phyloP scores from a whole-genome alignment of 2,797 vertebrate genomes.

The Rhinophrynus dorsalis region DNA sequence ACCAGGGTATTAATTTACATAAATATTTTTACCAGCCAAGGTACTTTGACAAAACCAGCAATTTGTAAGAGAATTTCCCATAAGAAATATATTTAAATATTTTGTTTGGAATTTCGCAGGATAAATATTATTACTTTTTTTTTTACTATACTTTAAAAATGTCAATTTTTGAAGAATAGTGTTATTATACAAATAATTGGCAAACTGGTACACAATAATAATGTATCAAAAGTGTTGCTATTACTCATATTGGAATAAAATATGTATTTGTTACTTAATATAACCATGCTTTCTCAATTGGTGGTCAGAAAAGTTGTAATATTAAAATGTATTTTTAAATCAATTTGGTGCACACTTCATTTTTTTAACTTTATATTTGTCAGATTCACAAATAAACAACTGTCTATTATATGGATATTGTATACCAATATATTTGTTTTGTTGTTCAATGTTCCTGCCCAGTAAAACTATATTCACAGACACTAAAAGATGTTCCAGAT shows the following conservation, averaged over 20 bases:
- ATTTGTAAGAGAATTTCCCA: background rate
- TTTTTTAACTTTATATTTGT: background rate
- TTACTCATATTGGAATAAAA: background rate
- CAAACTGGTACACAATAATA: background rate
- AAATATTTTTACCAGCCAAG: background rate
- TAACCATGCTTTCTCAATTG: background rate
- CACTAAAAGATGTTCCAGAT: too few relatives aligned
- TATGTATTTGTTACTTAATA: background rate
- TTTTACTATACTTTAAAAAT: background rate
- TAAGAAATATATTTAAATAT: background rate
- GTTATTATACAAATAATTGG: background rate
- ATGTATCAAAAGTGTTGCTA: background rate
- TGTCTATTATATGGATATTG: too few relatives aligned
- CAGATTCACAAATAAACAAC: too few relatives aligned
- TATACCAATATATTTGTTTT: too few relatives aligned
- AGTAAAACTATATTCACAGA: too few relatives aligned
- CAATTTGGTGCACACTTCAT: background rate
- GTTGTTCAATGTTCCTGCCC: too few relatives aligned
- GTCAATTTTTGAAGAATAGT: background rate
- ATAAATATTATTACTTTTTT: background rate
- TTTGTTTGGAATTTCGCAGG: background rate
- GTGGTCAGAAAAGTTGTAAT: background rate
- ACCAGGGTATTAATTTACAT: background rate
- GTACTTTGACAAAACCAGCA: background rate
- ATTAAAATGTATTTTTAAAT: conserved; percentile 1